Conservation (phyloP, 1,140 invertebrate species). For the Drosophila leontia region DNA sequence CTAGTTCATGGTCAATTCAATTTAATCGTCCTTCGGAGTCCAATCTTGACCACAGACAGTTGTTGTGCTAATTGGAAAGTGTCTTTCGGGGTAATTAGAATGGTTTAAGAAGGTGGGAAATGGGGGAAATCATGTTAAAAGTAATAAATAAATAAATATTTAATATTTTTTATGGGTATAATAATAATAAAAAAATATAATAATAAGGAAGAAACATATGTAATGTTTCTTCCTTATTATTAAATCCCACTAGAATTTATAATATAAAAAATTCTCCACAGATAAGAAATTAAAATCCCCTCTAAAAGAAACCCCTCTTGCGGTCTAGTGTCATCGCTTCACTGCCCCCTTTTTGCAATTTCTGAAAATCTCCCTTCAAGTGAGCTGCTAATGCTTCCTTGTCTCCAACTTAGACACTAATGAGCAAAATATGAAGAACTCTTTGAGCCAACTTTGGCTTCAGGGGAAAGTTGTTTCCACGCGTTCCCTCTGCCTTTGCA, state of each 20-base stretch:
- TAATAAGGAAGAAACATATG: no score
- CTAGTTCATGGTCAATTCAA: constrained; percentile 65
- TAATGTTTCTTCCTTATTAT: not conserved
- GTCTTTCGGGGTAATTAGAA: constrained; percentile 10
- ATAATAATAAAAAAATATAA: no score
- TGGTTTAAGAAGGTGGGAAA: not conserved
- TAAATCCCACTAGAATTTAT: not conserved
- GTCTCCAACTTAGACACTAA: constrained; percentile 47
- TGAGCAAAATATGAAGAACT: constrained; percentile 62
- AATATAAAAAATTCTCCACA: not conserved
- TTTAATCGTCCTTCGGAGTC: constrained; percentile 18
- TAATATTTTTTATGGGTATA: not conserved
- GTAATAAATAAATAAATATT: not conserved
- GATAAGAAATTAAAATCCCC: not conserved
- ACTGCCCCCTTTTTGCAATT: not conserved
- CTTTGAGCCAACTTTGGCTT: constrained; percentile 29
- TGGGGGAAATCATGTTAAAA: not conserved
- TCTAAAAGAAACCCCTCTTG: not conserved
- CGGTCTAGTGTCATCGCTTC: not conserved
- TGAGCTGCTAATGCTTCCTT: constrained; percentile 32
- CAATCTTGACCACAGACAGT: constrained; percentile 18
- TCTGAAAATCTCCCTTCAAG: constrained; percentile 6
- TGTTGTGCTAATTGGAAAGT: constrained; percentile 59
- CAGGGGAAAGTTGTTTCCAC: constrained; percentile 16
- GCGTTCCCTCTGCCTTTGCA: constrained; percentile 5